Base-by-base conservation (phyloP, 2,888 invertebrate genomes). In the Nomada ferruginata region DNA sequence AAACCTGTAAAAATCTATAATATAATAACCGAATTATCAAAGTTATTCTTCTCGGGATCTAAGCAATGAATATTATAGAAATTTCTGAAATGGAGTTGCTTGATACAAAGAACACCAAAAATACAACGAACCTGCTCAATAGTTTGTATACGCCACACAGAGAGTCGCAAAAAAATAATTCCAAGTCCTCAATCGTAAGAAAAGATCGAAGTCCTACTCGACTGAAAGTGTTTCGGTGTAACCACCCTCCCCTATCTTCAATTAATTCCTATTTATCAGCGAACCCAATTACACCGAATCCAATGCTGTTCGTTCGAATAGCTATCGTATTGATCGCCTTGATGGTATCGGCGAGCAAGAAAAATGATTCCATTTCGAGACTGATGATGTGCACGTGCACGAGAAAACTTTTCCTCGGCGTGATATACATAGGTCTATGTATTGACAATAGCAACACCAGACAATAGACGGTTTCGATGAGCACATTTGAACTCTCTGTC, bases 401-500 rank as follows among this genome's bases (percentile, higher is more conserved):
- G 15, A 50, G 42, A 29, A 26, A 61, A 60, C 23, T 29, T 26
- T 15, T 18, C 26, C n/a, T 7, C 57, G 18, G 64, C 44, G 55
- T 42, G 23, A 47, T 36, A 11, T 47, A 15, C 36, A 36, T 36
- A 36, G 53, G 57, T 36, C 26, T 9, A 11, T 47, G 20, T 23
- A 55, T 15, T 15, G n/a, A 68, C 47, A 55, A 55, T 57, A 50
- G 55, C 29, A n/a, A 47, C 50, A 11, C 2, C 23, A 18, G 42
- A 57, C 66, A 70, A 70, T 52, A 23, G 57, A 63, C 15, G 20
- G 63, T 13, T 36, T 44, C n/a, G 69, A 81, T 50, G 73, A 76
- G 63, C 36, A 83, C 59, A 65, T 77, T 85, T 75, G 69, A 76
- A n/a, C 80, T 83, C 78, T 84, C 87, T 71, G 63, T 70, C 75